Evolutionary conservation across 2,797 vertebrate genomes (phyloP), one percentile per base, ranked within the genome.

Genomic region (Kryptolebias ocellatus): DNA sequence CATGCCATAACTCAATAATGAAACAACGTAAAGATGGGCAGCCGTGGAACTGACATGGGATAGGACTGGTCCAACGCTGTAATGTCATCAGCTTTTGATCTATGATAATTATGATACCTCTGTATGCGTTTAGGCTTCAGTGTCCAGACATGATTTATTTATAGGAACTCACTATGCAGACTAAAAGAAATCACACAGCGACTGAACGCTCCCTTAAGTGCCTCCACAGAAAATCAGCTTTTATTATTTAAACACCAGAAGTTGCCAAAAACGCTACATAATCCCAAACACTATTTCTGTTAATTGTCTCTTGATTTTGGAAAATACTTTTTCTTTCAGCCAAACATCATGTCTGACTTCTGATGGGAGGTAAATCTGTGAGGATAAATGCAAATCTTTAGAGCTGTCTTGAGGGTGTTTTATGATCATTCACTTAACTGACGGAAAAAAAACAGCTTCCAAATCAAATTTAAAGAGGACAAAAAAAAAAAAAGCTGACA

Each of bases 21-120:
- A 91, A 93, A 90, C 89, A 87, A 91, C 88, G 83, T 90, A 90
- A 91, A 89, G 89, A 92, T 87, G 88, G 87, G 84, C 84, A 87
- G 83, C 87, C 65, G 80, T 76, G 83, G 86, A 86, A 85, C 88
- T 90, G 89, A 92, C 90, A 90, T 70, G 86, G 84, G 87, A 92
- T 87, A 89, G 88, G 88, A 89, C 81, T 55, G 73, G 74, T 83
- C 81, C 74, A 84, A 85, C 83, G 82, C 87, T 88, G 90, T 92
- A 92, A 92, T 91, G 89, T 87, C 91, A 92, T 92, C 90, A 92
- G 91, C 88, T 90, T 90, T 90, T 92, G 91, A 92, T 92, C 91
- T 92, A 92, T 91, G 90, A 90, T 91, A 92, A 92, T 92, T 92
- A 92, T 90, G 89, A 92, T 92, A 92, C 89, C 91, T 88, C 72